Evolutionary conservation across 2,797 vertebrate genomes (phyloP).

Genomic region (Rhinatrema bivittatum): DNA sequence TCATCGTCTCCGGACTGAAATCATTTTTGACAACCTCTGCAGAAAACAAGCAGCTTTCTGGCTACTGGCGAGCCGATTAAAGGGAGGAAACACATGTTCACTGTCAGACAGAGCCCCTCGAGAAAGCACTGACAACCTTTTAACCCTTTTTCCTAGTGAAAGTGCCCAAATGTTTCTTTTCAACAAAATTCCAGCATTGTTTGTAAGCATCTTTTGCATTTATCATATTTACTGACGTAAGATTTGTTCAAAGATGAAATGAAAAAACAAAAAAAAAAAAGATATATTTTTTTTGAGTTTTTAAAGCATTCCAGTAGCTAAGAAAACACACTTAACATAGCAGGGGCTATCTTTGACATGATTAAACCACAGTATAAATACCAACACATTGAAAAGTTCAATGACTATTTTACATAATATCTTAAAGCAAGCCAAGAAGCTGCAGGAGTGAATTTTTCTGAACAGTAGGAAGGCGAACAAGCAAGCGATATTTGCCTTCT

Average conservation of each 20-base stretch:
- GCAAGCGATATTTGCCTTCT: conserved; percentile 42
- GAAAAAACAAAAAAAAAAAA: conserved; percentile 9
- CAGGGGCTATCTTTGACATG: conserved; percentile 15
- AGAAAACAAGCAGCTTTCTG: conserved; percentile 75
- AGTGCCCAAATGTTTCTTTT: conserved; percentile 67
- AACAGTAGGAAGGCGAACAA: conserved; percentile 50
- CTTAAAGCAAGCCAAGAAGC: conserved; percentile 51
- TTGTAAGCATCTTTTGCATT: conserved; percentile 62
- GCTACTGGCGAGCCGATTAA: conserved; percentile 79
- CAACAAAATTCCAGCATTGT: conserved; percentile 62
- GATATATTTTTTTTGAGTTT: conserved; percentile 22
- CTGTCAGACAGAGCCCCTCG: conserved; percentile 71
- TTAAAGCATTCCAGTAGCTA: conserved; percentile 22
- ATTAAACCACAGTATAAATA: conserved; percentile 51
- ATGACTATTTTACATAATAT: conserved; percentile 50
- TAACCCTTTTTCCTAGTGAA: conserved; percentile 69
- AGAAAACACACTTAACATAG: conserved; percentile 4
- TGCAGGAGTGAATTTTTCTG: conserved; percentile 54
- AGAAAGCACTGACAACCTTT: conserved; percentile 80
- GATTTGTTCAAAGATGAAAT: conserved; percentile 31
- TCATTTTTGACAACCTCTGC: conserved; percentile 78
- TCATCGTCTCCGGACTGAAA: conserved; percentile 73
- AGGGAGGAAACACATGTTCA: conserved; percentile 88
- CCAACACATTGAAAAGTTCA: conserved; percentile 46
- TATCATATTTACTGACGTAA: conserved; percentile 25